phyloP scores from a whole-genome alignment of 2,888 invertebrate genomes.

The Cephus rjabovi region DNA sequence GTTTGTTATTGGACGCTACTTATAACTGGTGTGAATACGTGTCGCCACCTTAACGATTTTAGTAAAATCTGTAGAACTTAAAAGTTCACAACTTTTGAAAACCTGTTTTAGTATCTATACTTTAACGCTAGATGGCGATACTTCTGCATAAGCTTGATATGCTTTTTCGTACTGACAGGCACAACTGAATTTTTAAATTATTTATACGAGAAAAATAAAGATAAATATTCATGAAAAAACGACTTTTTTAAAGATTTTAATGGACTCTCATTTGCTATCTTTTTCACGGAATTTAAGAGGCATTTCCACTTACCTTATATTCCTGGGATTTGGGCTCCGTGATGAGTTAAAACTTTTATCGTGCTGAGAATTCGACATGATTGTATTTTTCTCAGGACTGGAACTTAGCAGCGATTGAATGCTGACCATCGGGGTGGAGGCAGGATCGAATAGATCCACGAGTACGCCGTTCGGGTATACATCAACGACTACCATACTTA shows the following conservation, averaged over 20 bases:
- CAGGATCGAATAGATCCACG: slow-evolving; percentile 73
- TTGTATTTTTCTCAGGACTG: slow-evolving; percentile 14
- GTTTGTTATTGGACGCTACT: not conserved
- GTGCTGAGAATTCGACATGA: slow-evolving; percentile 13
- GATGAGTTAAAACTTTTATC: slow-evolving; percentile 15
- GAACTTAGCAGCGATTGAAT: slow-evolving; percentile 8
- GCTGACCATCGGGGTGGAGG: slow-evolving; percentile 57
- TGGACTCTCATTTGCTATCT: not conserved
- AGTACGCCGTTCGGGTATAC: slow-evolving; percentile 69
- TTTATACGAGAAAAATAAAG: not conserved
- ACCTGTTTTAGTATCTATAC: not conserved
- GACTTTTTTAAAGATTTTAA: not conserved
- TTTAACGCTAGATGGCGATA: not conserved
- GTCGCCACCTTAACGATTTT: not conserved
- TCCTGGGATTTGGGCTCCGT: not conserved
- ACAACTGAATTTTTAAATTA: not conserved
- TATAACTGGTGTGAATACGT: not conserved
- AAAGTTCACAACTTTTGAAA: not conserved
- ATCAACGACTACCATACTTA: slow-evolving; percentile 72
- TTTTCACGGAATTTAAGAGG: not conserved
- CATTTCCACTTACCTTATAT: slow-evolving; percentile 4
- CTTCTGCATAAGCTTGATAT: not conserved
- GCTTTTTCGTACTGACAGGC: not conserved
- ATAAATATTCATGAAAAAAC: not conserved
- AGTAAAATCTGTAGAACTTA: not conserved